These are phyloP conservation scores for Labrus mixtus DNA, from an alignment of 2,113 vertebrate species.

Conservation along the genomic window DNA sequence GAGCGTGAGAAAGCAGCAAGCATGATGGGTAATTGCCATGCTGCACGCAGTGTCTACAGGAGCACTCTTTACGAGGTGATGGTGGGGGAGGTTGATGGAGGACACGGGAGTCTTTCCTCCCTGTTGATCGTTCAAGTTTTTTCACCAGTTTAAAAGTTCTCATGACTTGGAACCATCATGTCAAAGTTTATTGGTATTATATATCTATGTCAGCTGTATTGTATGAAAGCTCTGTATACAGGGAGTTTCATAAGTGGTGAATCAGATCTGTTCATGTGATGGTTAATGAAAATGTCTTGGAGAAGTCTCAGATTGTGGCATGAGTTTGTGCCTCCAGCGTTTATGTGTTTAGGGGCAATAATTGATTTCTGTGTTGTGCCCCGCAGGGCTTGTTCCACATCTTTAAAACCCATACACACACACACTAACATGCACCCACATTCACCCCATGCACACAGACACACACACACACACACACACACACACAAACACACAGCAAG, in stretches of 20 bases:
- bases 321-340: constrained; percentile 69
- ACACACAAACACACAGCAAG: constrained; percentile 42
- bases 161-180: constrained; percentile 6
- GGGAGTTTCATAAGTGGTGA: background rate
- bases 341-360: constrained; percentile 79
- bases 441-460: constrained; percentile 40
- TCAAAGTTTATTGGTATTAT: background rate
- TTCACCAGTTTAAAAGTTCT: constrained; percentile 28
- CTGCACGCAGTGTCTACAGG: constrained; percentile 77
- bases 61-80: constrained; percentile 71
- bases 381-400: constrained; percentile 75
- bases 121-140: background rate
- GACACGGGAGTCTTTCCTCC: constrained; percentile 44
- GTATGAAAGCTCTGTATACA: background rate
- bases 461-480: background rate
- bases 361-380: constrained; percentile 81
- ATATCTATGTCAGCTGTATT: background rate
- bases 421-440: constrained; percentile 12
- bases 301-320: constrained; percentile 55
- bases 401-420: constrained; percentile 28
- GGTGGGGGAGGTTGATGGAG: constrained; percentile 30
- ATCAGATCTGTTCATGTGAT: constrained; percentile 13
- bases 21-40: constrained; percentile 80
- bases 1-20: constrained; percentile 77
- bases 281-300: constrained; percentile 66